phyloP scores from a whole-genome alignment of 2,888 invertebrate species.

The Autographa gamma region DNA sequence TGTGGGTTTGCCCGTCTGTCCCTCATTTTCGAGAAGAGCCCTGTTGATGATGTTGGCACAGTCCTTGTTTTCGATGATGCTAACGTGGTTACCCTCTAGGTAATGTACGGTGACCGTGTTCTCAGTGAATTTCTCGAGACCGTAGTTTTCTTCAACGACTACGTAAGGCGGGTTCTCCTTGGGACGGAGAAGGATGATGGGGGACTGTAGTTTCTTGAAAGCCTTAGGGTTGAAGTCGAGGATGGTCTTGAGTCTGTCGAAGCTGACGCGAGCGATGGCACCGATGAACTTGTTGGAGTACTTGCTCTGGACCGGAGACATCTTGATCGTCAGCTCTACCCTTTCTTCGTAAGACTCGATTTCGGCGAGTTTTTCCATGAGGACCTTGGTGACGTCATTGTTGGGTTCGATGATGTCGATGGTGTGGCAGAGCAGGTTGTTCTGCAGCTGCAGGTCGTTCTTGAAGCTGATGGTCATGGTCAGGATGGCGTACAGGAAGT shows the following conservation, averaged over 20 bases:
- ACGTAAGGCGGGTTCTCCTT: conserved; percentile 87
- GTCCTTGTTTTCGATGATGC: conserved; percentile 91
- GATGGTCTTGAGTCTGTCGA: conserved; percentile 88
- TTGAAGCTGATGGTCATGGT: conserved; percentile 82
- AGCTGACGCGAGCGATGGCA: conserved; percentile 69
- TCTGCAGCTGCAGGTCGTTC: conserved; percentile 87
- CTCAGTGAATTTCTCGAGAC: conserved; percentile 89
- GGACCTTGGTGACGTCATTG: conserved; percentile 71
- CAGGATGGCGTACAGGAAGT: conserved; percentile 89
- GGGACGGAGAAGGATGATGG: conserved; percentile 90
- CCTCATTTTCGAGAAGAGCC: conserved; percentile 67
- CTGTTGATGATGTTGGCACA: conserved; percentile 90
- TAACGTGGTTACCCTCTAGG: conserved; percentile 92
- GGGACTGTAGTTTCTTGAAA: conserved; percentile 87
- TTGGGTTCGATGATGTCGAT: conserved; percentile 85
- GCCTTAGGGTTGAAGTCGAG: conserved; percentile 81
- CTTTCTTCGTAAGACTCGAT: conserved; percentile 89
- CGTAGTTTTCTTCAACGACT: conserved; percentile 90
- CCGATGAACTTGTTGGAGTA: conserved; percentile 75
- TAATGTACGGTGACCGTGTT: conserved; percentile 89
- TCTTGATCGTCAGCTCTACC: conserved; percentile 82
- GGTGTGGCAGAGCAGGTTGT: conserved; percentile 88
- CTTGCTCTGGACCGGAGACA: conserved; percentile 76
- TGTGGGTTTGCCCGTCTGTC: conserved; percentile 64
- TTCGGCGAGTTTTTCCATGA: conserved; percentile 84